A percentile compares a stretch with the other conserved stretches of the same genome.
These are phyloP conservation scores for Pseudomyrmex pallidus DNA, from an alignment of 1,140 invertebrate genomes.

Conservation along the genomic window DNA sequence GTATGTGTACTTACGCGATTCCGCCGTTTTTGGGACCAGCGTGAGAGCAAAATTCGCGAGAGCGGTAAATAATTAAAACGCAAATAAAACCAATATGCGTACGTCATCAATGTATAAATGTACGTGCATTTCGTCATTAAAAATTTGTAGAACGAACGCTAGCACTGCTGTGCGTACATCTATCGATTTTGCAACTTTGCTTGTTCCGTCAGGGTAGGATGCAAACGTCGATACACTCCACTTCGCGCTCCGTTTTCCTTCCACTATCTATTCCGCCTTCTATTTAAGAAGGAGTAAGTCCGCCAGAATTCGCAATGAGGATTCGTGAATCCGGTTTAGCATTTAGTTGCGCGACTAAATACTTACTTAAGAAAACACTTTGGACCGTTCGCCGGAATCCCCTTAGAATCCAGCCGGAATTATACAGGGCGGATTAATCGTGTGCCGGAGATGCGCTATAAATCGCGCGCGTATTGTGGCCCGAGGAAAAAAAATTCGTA, in stretches of 20 bases:
- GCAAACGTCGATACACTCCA: slow-evolving; percentile 42
- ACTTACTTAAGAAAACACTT: slow-evolving; percentile 67
- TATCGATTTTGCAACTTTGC: slow-evolving; percentile 29
- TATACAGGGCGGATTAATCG: slow-evolving; percentile 53
- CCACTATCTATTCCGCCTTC: neutral
- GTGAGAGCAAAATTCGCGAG: neutral
- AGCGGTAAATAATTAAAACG: slow-evolving; percentile 39
- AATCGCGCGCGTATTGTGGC: slow-evolving; percentile 8
- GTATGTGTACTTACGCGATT: slow-evolving; percentile 5
- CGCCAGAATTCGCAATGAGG: slow-evolving; percentile 64
- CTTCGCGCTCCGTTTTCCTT: neutral
- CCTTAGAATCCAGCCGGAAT: slow-evolving; percentile 8
- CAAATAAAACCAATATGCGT: slow-evolving; percentile 12
- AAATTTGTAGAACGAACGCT: slow-evolving; percentile 1
- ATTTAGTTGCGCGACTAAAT: slow-evolving; percentile 68
- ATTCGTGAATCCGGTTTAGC: slow-evolving; percentile 52
- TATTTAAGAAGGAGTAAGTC: slow-evolving; percentile 30
- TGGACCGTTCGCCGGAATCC: neutral
- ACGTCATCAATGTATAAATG: slow-evolving; percentile 1
- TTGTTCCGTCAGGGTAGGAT: neutral
- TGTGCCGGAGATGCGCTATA: slow-evolving; percentile 15
- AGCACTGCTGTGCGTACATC: neutral
- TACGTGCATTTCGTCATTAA: neutral
- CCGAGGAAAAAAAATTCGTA: neutral
- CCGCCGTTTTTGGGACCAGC: neutral